Evolutionary conservation across 2,113 vertebrate species (phyloP), one percentile per base, ranked within the genome.

Genomic region (Gracilinanus agilis): DNA sequence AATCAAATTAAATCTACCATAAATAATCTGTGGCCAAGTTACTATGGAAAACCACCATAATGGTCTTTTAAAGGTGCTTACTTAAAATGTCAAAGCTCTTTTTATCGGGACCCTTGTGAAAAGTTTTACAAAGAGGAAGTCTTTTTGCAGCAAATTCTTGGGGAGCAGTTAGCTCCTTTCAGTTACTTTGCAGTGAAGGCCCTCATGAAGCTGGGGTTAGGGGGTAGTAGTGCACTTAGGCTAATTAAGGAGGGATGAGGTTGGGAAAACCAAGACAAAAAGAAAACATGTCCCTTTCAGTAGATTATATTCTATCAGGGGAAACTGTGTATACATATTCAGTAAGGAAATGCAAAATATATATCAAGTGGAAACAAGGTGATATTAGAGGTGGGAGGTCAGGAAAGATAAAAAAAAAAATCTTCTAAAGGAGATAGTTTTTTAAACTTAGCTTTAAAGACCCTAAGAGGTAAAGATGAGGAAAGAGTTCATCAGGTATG

Each of bases 1-100:
- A 96, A 94, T 90, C 58, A 40, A 6, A 0, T 49, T 40, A 55
- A 93, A 16, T 16, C 34, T 88, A 25, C 90, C 75, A 11, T 25
- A 21, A 19, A n/a, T 96, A 97, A 97, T 92, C 93, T 90, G 93
- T 94, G 88, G 61, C 53, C 40, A 25, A 7, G 44, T 94, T 96
- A 92, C 90, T 95, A 9, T 94, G 93, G 88, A 91, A 93, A 92
- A 53, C 55, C 90, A 27, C 3, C 0, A 53, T 29, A 53, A 29
- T 44, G 91, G 13, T 6, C n/a, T 89, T 93, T 55, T 90, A 91
- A 96, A 91, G 91, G 83, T 44, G 7, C 40, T 94, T 94, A 54
- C 0, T 95, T 95, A 95, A 90, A 91, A 93, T 83, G 67, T 19
- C n/a, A 40, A 83, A 83, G 19, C 67, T 83, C n/a, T 83, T 83